Evolutionary conservation across 2,113 vertebrate species (phyloP), one percentile per base, ranked within the genome.

Genomic region (Phoxinus phoxinus): DNA sequence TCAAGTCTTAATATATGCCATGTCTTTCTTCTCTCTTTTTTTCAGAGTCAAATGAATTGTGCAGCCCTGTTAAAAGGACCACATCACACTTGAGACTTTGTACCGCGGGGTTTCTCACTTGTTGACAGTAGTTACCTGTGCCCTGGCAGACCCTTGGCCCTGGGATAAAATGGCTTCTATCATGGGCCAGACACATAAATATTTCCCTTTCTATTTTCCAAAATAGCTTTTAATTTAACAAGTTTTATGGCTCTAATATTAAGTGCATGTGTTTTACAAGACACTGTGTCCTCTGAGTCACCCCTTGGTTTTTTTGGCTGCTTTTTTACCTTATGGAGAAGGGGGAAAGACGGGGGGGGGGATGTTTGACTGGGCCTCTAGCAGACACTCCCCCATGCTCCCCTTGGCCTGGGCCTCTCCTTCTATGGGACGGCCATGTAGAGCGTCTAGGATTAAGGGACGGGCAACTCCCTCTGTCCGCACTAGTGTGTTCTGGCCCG

Each of bases 241-340:
- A 96, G 96, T 97, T 98, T 98, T 98, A 98, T 95, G 96, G 94
- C 96, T 94, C 93, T 95, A 95, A 96, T 98, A 99, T 98, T 96
- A 96, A 97, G 95, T 97, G 96, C 97, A 97, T 96, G 95, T 97
- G 97, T 98, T 99, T 97, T 97, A 98, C 96, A 97, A 97, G 96
- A 96, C 96, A 93, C 88, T 88, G 91, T 96, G 97, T 97, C 96
- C 96, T 97, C 95, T 95, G 94, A 94, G 93, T 98, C 95, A 97
- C 96, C 97, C 95, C 95, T 27, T 92, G 93, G 93, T 96, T 96
- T 96, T 96, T 95, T 93, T 93, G 92, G 12, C 79, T 84, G 79
- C 84, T 90, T 90, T 85, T 92, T 91, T 93, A 90, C 91, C 92
- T 91, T 92, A 83, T 83, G 88, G 84, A 86, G 82, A 58, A 79